Evolutionary conservation across 2,797 vertebrate species (phyloP).

Genomic region (Urophycis tenuis): DNA sequence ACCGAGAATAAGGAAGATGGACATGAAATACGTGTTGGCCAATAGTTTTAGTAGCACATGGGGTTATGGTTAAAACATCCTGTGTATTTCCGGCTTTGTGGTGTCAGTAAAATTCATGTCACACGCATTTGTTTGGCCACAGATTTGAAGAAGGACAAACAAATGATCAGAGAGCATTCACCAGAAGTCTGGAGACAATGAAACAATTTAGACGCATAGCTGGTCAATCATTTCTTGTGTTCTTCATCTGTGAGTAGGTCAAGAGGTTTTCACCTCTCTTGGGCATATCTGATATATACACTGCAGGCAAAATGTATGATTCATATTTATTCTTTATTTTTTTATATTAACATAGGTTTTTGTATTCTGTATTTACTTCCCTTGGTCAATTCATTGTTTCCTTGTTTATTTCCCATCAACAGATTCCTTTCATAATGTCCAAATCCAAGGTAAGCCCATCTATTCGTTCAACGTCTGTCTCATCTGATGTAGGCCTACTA

Average conservation of each 20-base stretch:
- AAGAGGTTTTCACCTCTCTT: background rate
- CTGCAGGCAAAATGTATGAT: background rate
- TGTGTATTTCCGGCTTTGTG: background rate
- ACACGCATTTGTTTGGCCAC: background rate
- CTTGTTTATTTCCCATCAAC: slow-evolving; percentile 1
- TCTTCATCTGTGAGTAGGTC: slow-evolving; percentile 36
- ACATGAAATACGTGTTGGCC: no score
- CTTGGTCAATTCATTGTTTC: background rate
- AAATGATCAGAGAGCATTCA: background rate
- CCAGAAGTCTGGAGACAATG: background rate
- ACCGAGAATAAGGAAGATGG: no score
- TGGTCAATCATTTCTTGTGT: slow-evolving; percentile 10
- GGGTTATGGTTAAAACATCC: no score
- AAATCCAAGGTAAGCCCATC: slow-evolving; percentile 32
- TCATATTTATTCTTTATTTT: no score
- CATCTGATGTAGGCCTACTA: background rate
- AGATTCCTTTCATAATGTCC: slow-evolving; percentile 17
- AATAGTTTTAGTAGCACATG: no score
- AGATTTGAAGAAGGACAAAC: background rate
- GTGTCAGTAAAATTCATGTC: slow-evolving; percentile 5
- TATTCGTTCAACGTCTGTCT: background rate
- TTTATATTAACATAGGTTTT: no score
- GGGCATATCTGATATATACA: background rate
- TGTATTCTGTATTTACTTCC: no score
- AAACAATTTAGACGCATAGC: slow-evolving; percentile 17